phyloP scores from a whole-genome alignment of 2,888 invertebrate genomes.

The Orchesella flavescens region DNA sequence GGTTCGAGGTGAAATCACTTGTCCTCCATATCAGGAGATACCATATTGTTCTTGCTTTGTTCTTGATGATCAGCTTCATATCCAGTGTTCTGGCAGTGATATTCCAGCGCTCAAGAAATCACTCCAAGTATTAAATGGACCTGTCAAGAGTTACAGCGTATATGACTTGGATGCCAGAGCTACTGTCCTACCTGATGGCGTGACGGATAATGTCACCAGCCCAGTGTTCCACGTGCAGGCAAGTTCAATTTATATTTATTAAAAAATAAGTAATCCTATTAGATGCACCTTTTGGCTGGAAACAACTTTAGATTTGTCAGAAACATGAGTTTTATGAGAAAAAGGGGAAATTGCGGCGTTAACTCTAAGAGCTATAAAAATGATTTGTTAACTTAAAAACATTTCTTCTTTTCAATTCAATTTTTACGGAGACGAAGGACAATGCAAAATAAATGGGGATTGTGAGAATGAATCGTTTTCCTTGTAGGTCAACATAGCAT shows the following conservation, averaged over 20 bases:
- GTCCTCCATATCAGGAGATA: slow-evolving; percentile 73
- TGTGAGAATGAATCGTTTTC: slow-evolving; percentile 39
- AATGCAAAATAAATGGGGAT: slow-evolving; percentile 33
- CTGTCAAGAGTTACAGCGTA: slow-evolving; percentile 87
- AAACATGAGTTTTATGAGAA: no score
- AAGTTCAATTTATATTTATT: slow-evolving; percentile 22
- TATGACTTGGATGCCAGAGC: slow-evolving; percentile 90
- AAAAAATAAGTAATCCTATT: no score
- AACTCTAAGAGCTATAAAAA: no score
- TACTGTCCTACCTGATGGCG: slow-evolving; percentile 82
- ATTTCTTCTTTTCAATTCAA: no score
- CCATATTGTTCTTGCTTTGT: slow-evolving; percentile 88
- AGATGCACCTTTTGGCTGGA: no score
- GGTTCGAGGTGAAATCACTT: slow-evolving; percentile 71
- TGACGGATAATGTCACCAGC: slow-evolving; percentile 82
- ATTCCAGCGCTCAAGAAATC: slow-evolving; percentile 70
- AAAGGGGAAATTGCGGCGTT: no score
- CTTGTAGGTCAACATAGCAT: slow-evolving; percentile 39
- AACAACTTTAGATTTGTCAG: no score
- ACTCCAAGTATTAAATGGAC: slow-evolving; percentile 72
- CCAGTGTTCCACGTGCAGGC: slow-evolving; percentile 81
- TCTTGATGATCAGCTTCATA: slow-evolving; percentile 81
- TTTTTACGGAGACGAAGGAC: no score
- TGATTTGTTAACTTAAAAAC: no score
- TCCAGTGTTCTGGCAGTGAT: slow-evolving; percentile 70